These are phyloP conservation scores for Lagria hirta DNA, from an alignment of 2,888 invertebrate species.

Conservation along the genomic window DNA sequence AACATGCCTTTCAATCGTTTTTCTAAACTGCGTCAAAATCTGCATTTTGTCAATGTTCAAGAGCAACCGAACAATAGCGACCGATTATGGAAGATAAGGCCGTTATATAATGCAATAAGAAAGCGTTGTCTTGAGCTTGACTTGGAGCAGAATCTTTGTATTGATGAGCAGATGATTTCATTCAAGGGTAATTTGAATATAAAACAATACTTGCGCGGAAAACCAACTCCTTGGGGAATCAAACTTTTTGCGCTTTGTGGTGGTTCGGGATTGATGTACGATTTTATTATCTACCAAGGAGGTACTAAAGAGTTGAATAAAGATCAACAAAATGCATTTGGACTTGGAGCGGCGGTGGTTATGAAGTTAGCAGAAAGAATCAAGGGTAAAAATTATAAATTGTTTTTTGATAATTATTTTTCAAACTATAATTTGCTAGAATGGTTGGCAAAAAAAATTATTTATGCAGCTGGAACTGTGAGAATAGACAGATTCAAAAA, in stretches of 20 bases:
- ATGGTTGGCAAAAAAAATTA: constrained; percentile 10
- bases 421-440: constrained; percentile 32
- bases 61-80: constrained; percentile 24
- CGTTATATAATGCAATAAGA: constrained; percentile 30
- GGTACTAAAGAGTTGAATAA: constrained; percentile 20
- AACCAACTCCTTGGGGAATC: constrained; percentile 35
- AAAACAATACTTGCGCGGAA: constrained; percentile 31
- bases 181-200: constrained; percentile 30
- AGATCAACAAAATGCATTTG: constrained; percentile 22
- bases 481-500: constrained; percentile 30
- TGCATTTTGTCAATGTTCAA: constrained; percentile 32
- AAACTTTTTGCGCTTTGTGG: constrained; percentile 37
- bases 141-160: constrained; percentile 13
- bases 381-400: constrained; percentile 12
- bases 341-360: constrained; percentile 30
- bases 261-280: constrained; percentile 35
- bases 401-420: constrained; percentile 36
- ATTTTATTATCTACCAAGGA: constrained; percentile 41
- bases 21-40: constrained; percentile 29
- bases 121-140: constrained; percentile 25
- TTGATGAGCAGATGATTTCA: constrained; percentile 33
- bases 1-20: constrained; percentile 31
- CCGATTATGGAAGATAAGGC: constrained; percentile 33
- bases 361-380: constrained; percentile 18
- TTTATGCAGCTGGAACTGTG: constrained; percentile 24